Evolutionary conservation across 2,888 invertebrate genomes (phyloP), one percentile per base, ranked within the genome.

Genomic region (Acanthosepion esculentum): DNA sequence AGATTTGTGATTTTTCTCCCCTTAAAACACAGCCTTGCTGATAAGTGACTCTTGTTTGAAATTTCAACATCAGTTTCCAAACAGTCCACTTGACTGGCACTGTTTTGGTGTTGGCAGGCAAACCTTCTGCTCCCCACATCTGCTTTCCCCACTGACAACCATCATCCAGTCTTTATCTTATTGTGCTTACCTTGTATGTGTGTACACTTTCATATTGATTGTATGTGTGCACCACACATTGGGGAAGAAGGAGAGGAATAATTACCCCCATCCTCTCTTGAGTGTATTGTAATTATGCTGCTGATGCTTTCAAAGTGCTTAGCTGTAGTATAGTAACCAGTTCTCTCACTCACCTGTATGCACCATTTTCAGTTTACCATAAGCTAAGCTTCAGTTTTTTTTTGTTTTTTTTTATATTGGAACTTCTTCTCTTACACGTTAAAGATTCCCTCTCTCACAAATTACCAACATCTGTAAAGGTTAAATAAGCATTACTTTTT

Each of bases 51-150:
- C 78, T 78, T n/a, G 18, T 78, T 78, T 78, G 78, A 78, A 78
- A 78, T 78, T 78, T 78, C n/a, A 78, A 78, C 78, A 78, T 78
- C 12, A 78, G 78, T 78, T 78, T n/a, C 12, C n/a, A 78, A 78
- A n/a, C 78, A 78, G 78, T 78, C 78, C n/a, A 78, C 78, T 78
- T 78, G 78, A 78, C 78, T 78, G 78, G 78, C 78, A 78, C n/a
- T 59, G 59, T 59, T 59, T 59, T 23, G 59, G 59, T 59, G 59
- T 59, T 59, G 59, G 59, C 23, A 23, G 59, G 59, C 59, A 59
- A 59, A 59, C 59, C 59, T 59, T 59, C 59, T 59, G 20, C 23
- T 59, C n/a, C n/a, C n/a, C 78, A 29, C n/a, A n/a, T 15, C 4
- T n/a, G 12, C n/a, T 18, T 33, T n/a, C n/a, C 18, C n/a, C n/a